phyloP scores from a whole-genome alignment of 2,113 vertebrate genomes.

The Junco hyemalis region DNA sequence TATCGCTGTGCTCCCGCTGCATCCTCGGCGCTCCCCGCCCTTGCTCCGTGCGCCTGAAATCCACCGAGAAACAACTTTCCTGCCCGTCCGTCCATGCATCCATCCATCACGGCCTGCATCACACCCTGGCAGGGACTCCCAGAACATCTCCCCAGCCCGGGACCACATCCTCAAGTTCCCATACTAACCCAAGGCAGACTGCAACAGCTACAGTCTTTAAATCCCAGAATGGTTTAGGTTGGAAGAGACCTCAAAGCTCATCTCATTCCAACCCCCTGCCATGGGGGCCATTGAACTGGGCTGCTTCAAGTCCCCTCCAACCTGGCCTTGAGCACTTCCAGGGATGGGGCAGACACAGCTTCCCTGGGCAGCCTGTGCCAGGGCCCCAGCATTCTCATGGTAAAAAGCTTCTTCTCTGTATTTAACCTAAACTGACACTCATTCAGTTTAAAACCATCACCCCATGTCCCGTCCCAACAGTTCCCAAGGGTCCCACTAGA shows the following conservation, averaged over 20 bases:
- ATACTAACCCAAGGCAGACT: accelerated
- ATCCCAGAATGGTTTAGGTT: not conserved
- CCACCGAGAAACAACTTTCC: not conserved
- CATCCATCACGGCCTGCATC: not conserved
- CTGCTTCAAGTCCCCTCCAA: not conserved
- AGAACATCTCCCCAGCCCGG: not conserved
- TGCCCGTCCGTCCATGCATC: accelerated
- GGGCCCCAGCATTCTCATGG: no score
- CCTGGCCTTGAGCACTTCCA: not conserved
- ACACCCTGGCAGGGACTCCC: no score
- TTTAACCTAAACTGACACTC: not conserved
- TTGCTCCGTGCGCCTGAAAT: not conserved
- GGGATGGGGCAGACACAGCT: not conserved
- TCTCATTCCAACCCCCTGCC: not conserved
- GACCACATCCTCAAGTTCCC: not conserved
- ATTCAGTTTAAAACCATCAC: not conserved
- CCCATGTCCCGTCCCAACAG: accelerated
- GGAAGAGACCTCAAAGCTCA: not conserved
- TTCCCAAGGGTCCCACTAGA: no score
- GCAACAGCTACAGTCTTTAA: not conserved
- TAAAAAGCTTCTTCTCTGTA: not conserved
- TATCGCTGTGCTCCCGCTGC: accelerated
- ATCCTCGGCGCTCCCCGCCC: not conserved
- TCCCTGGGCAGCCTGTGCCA: not conserved
- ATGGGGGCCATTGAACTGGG: no score